These are phyloP conservation scores for Latheticus oryzae DNA, from an alignment of 2,888 invertebrate species.

Conservation along the genomic window DNA sequence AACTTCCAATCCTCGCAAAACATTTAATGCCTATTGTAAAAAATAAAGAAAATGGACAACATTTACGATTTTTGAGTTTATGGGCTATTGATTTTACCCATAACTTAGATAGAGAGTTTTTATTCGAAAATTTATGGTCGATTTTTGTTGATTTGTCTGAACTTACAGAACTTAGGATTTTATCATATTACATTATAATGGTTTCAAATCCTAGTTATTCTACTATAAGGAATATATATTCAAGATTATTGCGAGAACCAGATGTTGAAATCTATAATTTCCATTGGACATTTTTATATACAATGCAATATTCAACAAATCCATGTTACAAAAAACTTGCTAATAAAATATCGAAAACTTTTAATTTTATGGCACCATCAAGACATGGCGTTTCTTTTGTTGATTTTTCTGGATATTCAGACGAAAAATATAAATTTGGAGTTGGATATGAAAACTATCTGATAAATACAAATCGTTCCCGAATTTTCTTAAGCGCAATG, in stretches of 20 bases:
- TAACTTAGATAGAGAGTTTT: slow-evolving; percentile 41
- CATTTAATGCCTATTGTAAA: slow-evolving; percentile 64
- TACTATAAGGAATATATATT: slow-evolving; percentile 63
- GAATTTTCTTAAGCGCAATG: background rate
- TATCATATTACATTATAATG: slow-evolving; percentile 64
- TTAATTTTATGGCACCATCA: slow-evolving; percentile 57
- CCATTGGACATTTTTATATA: slow-evolving; percentile 63
- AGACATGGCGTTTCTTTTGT: slow-evolving; percentile 56
- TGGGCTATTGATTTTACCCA: slow-evolving; percentile 59
- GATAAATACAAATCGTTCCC: slow-evolving; percentile 42
- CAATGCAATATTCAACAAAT: slow-evolving; percentile 62
- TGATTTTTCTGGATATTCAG: slow-evolving; percentile 62
- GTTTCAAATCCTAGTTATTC: slow-evolving; percentile 59
- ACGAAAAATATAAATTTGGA: slow-evolving; percentile 63
- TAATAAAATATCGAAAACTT: slow-evolving; percentile 58
- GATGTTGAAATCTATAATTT: slow-evolving; percentile 66
- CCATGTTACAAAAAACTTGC: slow-evolving; percentile 61
- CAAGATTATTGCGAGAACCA: slow-evolving; percentile 64
- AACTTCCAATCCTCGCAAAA: slow-evolving; percentile 60
- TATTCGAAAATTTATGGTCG: slow-evolving; percentile 65
- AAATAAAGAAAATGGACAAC: slow-evolving; percentile 59
- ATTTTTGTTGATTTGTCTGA: slow-evolving; percentile 63
- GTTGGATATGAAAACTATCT: slow-evolving; percentile 56
- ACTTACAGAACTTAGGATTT: slow-evolving; percentile 62
- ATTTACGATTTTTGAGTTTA: slow-evolving; percentile 64